A percentile compares a stretch with the other conserved stretches of the same genome.
phyloP scores from a whole-genome alignment of 2,888 invertebrate species.

The Agonum fuliginosum region DNA sequence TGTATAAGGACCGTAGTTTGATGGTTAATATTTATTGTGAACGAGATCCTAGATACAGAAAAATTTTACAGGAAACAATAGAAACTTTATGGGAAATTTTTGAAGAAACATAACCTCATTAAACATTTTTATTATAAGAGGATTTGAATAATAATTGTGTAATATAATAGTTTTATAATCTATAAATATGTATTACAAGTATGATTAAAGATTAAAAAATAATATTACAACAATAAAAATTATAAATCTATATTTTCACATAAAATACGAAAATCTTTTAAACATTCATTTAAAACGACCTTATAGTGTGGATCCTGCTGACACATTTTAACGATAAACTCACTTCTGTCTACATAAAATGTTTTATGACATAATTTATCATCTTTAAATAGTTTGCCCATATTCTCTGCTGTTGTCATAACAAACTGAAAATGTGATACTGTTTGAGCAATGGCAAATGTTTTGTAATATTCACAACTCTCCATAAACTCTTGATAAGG shows the following conservation, averaged over 20 bases:
- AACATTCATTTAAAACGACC: constrained; percentile 61
- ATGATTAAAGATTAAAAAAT: too few species aligned
- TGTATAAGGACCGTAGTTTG: constrained; percentile 36
- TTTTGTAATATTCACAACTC: constrained; percentile 64
- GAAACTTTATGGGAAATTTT: constrained; percentile 34
- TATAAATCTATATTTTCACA: constrained; percentile 50
- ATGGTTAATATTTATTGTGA: constrained; percentile 28
- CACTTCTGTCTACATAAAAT: constrained; percentile 63
- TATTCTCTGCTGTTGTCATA: constrained; percentile 62
- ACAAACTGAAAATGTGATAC: constrained; percentile 64
- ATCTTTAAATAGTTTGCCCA: constrained; percentile 62
- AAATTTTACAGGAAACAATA: constrained; percentile 13
- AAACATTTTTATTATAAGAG: neutral
- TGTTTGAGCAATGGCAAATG: constrained; percentile 64
- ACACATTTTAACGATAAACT: constrained; percentile 62
- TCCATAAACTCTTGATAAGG: constrained; percentile 64
- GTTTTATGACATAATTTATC: constrained; percentile 58
- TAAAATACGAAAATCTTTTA: constrained; percentile 63
- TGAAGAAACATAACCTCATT: constrained; percentile 34
- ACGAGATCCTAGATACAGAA: constrained; percentile 26
- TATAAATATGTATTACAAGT: too few species aligned
- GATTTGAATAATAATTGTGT: neutral
- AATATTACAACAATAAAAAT: too few species aligned
- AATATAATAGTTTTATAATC: too few species aligned
- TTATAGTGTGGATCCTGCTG: constrained; percentile 63